Percentiles rank a stretch among this genome's conserved stretches.
phyloP scores from a whole-genome alignment of 2,888 invertebrate species.

The Hololepta plana region DNA sequence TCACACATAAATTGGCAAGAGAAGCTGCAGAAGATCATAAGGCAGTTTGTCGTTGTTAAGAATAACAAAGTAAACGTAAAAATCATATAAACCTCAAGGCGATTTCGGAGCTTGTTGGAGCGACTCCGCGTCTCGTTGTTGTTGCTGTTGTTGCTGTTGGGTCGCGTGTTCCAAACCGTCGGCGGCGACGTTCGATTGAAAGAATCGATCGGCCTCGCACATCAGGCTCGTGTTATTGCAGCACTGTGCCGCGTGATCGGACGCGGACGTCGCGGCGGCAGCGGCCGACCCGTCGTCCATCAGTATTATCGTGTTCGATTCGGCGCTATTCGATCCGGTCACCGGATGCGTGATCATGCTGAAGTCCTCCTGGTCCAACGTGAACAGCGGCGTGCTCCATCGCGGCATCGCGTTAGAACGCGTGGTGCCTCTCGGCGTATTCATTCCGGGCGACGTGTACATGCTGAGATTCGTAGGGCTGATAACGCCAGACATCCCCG shows the following conservation, averaged over 20 bases:
- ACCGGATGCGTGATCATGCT: constrained; percentile 72
- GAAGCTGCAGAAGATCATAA: constrained; percentile 22
- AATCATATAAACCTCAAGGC: constrained; percentile 18
- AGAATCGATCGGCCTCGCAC: constrained; percentile 39
- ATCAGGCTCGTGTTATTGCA: constrained; percentile 25
- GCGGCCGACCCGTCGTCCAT: constrained; percentile 48
- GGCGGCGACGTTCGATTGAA: constrained; percentile 40
- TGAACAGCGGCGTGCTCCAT: constrained; percentile 70
- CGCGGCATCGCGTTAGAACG: constrained; percentile 39
- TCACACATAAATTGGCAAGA: constrained; percentile 26
- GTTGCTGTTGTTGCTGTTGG: too few species aligned
- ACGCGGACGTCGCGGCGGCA: constrained; percentile 12
- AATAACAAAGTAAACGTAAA: constrained; percentile 2
- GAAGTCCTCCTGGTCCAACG: constrained; percentile 76
- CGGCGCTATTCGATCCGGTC: constrained; percentile 37
- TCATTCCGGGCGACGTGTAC: constrained; percentile 41
- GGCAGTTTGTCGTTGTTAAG: constrained; percentile 22
- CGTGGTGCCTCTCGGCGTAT: constrained; percentile 39
- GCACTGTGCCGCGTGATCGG: constrained; percentile 22
- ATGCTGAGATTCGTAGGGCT: constrained; percentile 76
- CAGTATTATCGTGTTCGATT: constrained; percentile 51
- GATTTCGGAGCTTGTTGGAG: constrained; percentile 20
- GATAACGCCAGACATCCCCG: constrained; percentile 75
- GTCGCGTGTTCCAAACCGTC: constrained; percentile 32
- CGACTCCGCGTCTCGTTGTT: too few species aligned